A percentile compares a stretch with the other conserved stretches of the same genome.
These are phyloP conservation scores for Bubo blakistoni DNA, from an alignment of 2,113 vertebrate species.

Conservation along the genomic window DNA sequence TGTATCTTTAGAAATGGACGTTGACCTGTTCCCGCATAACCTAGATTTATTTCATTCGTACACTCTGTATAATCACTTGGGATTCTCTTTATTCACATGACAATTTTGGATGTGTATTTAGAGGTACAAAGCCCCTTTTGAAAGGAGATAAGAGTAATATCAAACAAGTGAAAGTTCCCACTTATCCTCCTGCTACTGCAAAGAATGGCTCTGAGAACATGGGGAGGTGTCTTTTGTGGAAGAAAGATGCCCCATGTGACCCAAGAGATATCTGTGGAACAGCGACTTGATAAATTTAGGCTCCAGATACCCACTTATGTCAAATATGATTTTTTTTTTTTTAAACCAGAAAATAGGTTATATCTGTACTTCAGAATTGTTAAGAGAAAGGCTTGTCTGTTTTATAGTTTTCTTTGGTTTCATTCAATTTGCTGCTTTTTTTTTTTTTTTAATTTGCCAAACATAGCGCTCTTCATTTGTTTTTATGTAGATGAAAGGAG, in stretches of 20 bases:
- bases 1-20: background rate
- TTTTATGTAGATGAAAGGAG: background rate
- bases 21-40: background rate
- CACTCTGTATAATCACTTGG: background rate
- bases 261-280: background rate
- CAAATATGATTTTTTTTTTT: background rate
- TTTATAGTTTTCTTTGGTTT: background rate
- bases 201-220: background rate
- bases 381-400: background rate
- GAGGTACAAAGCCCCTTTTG: slow-evolving; percentile 8
- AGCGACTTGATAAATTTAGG: background rate
- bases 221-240: background rate
- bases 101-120: slow-evolving; percentile 13
- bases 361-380: background rate
- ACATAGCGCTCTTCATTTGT: background rate
- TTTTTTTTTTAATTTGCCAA: background rate
- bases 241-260: slow-evolving; percentile 4
- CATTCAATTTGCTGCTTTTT: background rate
- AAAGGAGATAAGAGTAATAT: background rate
- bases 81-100: slow-evolving; percentile 1
- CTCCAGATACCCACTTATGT: background rate
- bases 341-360: background rate
- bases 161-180: background rate
- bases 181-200: background rate
- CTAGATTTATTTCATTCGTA: background rate